A percentile compares a stretch with the other conserved stretches of the same genome.
phyloP scores from a whole-genome alignment of 2,888 invertebrate genomes.

The Nemotelus nigrinus region DNA sequence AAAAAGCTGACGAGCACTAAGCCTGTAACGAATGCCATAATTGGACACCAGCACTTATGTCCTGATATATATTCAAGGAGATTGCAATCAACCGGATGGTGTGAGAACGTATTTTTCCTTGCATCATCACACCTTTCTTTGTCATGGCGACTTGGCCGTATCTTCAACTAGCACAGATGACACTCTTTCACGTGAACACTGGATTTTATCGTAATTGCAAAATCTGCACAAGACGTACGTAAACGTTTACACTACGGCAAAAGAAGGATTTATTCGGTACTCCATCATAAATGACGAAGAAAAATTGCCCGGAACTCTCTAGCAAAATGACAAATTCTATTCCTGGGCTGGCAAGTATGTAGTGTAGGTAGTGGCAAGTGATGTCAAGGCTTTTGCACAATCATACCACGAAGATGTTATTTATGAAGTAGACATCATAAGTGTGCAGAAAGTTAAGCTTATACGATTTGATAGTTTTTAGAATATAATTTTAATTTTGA shows the following conservation, averaged over 20 bases:
- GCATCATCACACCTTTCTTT: no score
- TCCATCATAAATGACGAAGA: constrained; percentile 42
- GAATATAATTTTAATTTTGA: no score
- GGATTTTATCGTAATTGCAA: constrained; percentile 41
- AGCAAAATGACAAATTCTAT: constrained; percentile 41
- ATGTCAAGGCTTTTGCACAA: not conserved
- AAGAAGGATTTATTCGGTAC: constrained; percentile 43
- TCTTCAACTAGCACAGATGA: no score
- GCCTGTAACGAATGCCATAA: constrained; percentile 28
- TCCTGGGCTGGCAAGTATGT: constrained; percentile 16
- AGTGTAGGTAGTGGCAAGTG: constrained; percentile 5
- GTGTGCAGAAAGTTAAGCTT: no score
- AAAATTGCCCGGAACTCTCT: constrained; percentile 38
- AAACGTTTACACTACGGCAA: constrained; percentile 34
- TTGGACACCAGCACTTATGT: constrained; percentile 18
- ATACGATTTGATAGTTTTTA: no score
- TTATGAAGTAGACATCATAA: no score
- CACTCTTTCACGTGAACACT: not conserved
- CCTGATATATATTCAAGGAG: constrained; percentile 28
- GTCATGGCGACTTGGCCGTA: no score
- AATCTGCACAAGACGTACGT: constrained; percentile 42
- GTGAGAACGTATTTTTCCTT: no score
- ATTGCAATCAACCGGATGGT: no score
- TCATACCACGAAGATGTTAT: not conserved
- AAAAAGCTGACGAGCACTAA: constrained; percentile 16